Evolutionary conservation across 2,888 invertebrate species (phyloP).

Genomic region (Stictocephala bisonia): DNA sequence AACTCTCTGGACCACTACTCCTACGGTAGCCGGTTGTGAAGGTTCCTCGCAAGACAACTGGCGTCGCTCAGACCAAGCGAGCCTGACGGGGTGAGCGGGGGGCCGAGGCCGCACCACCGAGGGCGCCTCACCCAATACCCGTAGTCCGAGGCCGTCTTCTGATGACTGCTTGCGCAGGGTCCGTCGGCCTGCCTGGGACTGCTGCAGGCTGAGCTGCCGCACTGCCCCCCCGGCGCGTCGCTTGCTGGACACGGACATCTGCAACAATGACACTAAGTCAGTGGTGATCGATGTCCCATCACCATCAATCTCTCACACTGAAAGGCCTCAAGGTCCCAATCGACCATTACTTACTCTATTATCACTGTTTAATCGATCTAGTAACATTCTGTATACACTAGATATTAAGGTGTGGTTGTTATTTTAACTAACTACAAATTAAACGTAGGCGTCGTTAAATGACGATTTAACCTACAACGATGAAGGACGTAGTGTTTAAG

Average conservation of each 20-base stretch:
- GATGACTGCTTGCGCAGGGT: slow-evolving; percentile 50
- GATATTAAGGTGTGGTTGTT: too few species aligned
- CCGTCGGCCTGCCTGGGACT: slow-evolving; percentile 44
- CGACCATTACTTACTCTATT: too few species aligned
- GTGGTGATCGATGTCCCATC: too few species aligned
- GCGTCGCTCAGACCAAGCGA: slow-evolving; percentile 37
- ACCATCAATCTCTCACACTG: too few species aligned
- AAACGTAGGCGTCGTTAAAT: too few species aligned
- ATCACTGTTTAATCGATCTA: too few species aligned
- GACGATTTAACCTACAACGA: too few species aligned
- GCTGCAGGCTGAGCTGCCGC: slow-evolving; percentile 53
- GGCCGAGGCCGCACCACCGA: slow-evolving; percentile 30
- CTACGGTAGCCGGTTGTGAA: slow-evolving; percentile 5
- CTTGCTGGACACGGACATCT: slow-evolving; percentile 29
- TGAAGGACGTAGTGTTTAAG: too few species aligned
- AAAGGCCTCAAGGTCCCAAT: too few species aligned
- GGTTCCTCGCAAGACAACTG: slow-evolving; percentile 4
- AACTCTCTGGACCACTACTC: slow-evolving; percentile 47
- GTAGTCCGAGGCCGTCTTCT: slow-evolving; percentile 42
- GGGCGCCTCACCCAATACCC: slow-evolving; percentile 23
- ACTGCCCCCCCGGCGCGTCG: slow-evolving; percentile 45
- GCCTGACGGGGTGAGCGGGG: slow-evolving; percentile 13
- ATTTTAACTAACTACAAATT: too few species aligned
- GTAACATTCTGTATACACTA: too few species aligned
- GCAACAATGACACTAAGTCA: too few species aligned